These are phyloP conservation scores for Corticium candelabrum DNA, from an alignment of 37 sponge, comb jelly and placozoan genomes.

Conservation along the genomic window DNA sequence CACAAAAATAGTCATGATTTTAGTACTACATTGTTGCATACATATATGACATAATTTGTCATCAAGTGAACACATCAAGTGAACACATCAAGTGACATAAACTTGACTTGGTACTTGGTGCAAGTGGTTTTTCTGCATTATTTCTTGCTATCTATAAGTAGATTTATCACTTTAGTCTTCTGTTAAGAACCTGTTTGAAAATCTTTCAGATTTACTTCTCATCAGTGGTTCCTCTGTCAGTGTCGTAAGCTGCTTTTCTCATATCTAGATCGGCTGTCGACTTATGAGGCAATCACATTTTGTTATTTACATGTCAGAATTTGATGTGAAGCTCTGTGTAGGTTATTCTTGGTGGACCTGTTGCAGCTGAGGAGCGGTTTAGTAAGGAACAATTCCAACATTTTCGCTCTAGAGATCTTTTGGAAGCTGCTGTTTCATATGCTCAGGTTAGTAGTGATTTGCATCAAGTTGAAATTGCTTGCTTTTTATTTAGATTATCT, in stretches of 20 bases:
- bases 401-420: constrained; percentile 39
- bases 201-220: constrained; percentile 18
- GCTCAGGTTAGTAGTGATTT: constrained; percentile 23
- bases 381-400: constrained; percentile 14
- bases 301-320: background rate
- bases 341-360: constrained; percentile 55
- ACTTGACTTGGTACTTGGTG: too few relatives aligned
- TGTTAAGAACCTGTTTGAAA: too few relatives aligned
- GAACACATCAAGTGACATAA: too few relatives aligned
- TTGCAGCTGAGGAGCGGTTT: constrained; percentile 23
- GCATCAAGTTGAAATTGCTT: background rate
- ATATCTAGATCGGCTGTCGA: constrained; percentile 39
- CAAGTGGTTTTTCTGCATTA: too few relatives aligned
- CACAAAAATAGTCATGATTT: too few relatives aligned
- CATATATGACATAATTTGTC: too few relatives aligned
- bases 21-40: too few relatives aligned
- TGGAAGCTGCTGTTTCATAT: constrained; percentile 19
- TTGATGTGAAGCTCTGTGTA: background rate
- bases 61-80: too few relatives aligned
- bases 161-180: too few relatives aligned
- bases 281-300: constrained; percentile 37
- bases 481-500: background rate
- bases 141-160: too few relatives aligned
- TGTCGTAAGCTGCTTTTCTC: constrained; percentile 28
- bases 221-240: constrained; percentile 43